phyloP scores from a whole-genome alignment of 2,888 invertebrate species.

The Leptopilina drosophilae region DNA sequence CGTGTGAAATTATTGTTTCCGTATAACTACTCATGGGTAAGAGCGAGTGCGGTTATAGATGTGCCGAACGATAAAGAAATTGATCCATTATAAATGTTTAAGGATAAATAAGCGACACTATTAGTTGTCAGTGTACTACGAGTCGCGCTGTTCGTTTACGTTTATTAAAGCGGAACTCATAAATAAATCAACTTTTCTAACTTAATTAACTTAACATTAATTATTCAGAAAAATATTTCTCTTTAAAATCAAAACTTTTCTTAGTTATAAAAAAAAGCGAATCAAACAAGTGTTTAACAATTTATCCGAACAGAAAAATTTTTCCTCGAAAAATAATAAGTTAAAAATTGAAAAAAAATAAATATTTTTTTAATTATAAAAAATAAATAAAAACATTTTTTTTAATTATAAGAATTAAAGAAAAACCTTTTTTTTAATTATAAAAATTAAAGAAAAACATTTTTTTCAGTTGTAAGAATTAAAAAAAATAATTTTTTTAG shows the following conservation, averaged over 20 bases:
- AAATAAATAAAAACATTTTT: too few species aligned
- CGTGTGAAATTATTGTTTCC: not conserved
- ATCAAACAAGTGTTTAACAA: too few species aligned
- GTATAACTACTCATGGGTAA: constrained; percentile 14
- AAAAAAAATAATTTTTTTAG: too few species aligned
- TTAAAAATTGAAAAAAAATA: not conserved
- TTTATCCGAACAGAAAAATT: not conserved
- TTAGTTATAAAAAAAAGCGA: too few species aligned
- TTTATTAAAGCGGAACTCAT: not conserved
- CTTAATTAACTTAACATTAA: not conserved
- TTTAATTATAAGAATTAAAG: too few species aligned
- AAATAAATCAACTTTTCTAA: not conserved
- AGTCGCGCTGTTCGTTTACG: constrained; percentile 6
- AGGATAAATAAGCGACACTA: constrained; percentile 13
- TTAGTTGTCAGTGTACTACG: constrained; percentile 45
- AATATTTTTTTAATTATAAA: too few species aligned
- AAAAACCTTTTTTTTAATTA: too few species aligned
- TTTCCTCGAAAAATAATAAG: not conserved
- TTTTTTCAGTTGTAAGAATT: too few species aligned
- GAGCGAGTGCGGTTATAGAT: constrained; percentile 26
- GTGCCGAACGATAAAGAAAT: constrained; percentile 32
- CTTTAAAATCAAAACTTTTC: too few species aligned
- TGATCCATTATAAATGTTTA: constrained; percentile 24
- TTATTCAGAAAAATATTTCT: not conserved
- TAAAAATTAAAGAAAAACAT: too few species aligned